Conservation (phyloP, 2,113 vertebrate genomes). For the Xiphophorus maculatus region DNA sequence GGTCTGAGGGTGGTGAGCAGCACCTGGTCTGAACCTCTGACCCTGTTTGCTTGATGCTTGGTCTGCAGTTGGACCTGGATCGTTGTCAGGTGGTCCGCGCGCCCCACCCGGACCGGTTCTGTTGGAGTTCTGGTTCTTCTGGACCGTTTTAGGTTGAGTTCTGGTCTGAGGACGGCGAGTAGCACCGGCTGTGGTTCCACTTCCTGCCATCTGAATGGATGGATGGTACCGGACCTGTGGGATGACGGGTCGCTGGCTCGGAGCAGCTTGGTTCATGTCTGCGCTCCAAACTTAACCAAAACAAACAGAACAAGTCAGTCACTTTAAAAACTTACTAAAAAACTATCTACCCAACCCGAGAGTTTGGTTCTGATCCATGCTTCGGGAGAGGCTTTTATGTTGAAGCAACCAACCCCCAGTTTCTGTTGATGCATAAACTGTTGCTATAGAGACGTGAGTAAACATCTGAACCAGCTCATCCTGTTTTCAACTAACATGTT, state of each 20-base stretch:
- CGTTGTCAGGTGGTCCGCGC: not conserved
- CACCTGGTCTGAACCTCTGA: not conserved
- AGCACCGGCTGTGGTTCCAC: not conserved
- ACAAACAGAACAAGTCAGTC: not conserved
- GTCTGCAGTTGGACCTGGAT: not conserved
- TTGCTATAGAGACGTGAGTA: too few species aligned
- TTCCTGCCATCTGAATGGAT: constrained; percentile 25
- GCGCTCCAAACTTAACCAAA: not conserved
- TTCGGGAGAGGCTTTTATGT: not conserved
- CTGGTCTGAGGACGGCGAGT: not conserved
- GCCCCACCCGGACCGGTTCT: not conserved
- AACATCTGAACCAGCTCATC: too few species aligned
- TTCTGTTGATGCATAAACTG: too few species aligned
- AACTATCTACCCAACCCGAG: not conserved
- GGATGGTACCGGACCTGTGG: constrained; percentile 59
- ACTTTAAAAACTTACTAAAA: not conserved
- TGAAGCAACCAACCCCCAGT: not conserved
- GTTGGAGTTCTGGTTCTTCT: not conserved
- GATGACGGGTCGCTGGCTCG: not conserved
- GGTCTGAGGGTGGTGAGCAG: not conserved
- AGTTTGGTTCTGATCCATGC: not conserved
- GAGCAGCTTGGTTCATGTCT: not conserved
- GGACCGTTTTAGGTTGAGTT: not conserved
- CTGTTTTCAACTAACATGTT: too few species aligned
- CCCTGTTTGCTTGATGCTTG: not conserved